phyloP scores from a whole-genome alignment of 2,797 vertebrate genomes.

The Sebastes steindachneri region DNA sequence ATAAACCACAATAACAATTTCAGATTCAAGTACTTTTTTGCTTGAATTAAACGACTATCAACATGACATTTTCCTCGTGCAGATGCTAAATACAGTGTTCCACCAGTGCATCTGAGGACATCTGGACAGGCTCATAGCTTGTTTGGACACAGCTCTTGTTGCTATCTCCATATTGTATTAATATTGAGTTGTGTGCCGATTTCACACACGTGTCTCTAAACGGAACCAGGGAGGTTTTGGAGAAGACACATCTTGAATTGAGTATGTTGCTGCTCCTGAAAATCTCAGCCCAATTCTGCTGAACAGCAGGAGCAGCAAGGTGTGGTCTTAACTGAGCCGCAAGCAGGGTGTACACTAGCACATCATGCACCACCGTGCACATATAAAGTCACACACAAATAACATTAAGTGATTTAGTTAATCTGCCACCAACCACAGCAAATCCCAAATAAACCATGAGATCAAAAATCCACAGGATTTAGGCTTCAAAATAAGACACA shows the following conservation, averaged over 20 bases:
- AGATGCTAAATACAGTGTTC: background rate
- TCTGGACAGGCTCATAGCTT: slow-evolving; percentile 1
- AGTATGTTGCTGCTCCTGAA: slow-evolving; percentile 31
- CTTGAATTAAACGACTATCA: background rate
- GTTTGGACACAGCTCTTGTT: slow-evolving; percentile 26
- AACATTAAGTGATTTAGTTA: background rate
- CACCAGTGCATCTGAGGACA: slow-evolving; percentile 14
- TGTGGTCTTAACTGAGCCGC: slow-evolving; percentile 28
- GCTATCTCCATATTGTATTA: slow-evolving; percentile 41
- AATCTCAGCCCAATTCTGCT: slow-evolving; percentile 15
- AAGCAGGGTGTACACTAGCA: background rate
- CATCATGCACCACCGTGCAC: background rate
- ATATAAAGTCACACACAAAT: background rate
- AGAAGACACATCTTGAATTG: slow-evolving; percentile 53
- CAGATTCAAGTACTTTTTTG: background rate
- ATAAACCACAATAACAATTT: background rate
- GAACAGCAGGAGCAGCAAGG: slow-evolving; percentile 23
- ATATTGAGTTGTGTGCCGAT: slow-evolving; percentile 48
- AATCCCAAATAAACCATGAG: background rate
- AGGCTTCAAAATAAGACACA: background rate
- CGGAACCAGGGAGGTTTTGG: slow-evolving; percentile 30
- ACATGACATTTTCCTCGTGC: background rate
- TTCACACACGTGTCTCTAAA: slow-evolving; percentile 31
- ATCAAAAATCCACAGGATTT: background rate
- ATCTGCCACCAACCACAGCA: background rate